Evolutionary conservation across 2,113 vertebrate species (phyloP).

Genomic region (Phoxinus phoxinus): DNA sequence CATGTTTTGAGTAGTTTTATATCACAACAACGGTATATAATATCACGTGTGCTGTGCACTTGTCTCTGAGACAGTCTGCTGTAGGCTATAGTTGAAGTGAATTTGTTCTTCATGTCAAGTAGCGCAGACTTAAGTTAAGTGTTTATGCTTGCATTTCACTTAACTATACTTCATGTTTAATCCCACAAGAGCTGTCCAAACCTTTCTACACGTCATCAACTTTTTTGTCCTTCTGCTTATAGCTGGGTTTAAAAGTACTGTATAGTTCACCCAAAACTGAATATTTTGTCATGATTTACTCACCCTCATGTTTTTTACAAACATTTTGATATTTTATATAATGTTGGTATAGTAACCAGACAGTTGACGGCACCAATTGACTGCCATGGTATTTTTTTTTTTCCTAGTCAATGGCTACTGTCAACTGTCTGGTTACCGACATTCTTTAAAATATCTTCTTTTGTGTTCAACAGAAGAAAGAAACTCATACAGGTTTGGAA

Average conservation of each 20-base stretch:
- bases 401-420: no score
- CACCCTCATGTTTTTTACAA: no score
- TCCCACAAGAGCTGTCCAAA: constrained; percentile 14
- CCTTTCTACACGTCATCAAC: neutral
- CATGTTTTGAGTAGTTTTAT: neutral
- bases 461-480: no score
- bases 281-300: no score
- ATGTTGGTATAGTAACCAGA: no score
- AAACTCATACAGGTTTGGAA: no score
- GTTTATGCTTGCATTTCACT: constrained; percentile 3
- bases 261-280: no score
- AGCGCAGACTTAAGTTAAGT: neutral
- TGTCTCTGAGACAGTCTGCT: neutral
- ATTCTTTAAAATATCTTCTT: no score
- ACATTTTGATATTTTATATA: no score
- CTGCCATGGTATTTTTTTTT: no score
- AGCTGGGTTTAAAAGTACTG: neutral
- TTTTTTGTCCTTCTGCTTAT: constrained; percentile 4
- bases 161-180: neutral
- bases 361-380: no score
- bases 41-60: neutral
- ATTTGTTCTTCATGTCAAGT: neutral
- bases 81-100: neutral
- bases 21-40: neutral
- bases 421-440: no score